Evolutionary conservation across 2,888 invertebrate genomes (phyloP), one percentile per base, ranked within the genome.

Genomic region (Apodemia mormo): DNA sequence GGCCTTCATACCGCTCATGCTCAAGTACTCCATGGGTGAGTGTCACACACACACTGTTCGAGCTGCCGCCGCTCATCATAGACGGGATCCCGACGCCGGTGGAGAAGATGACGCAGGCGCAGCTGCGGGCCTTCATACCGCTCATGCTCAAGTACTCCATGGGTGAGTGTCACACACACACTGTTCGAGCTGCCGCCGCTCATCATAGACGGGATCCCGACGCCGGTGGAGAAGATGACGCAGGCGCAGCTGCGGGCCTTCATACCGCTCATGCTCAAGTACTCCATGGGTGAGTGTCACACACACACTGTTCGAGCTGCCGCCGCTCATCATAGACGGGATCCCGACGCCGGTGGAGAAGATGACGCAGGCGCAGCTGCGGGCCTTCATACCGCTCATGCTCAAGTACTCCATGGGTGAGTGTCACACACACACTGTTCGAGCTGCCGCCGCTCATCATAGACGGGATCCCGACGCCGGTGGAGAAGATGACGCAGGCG

Each of bases 21-120:
- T 99, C 83, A 99, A 99, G 93, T 99, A 98, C 90, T 98, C 98
- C 6, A 99, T 99, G 77, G 98, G 97, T 82, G 80, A 89, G 88
- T 78, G 0, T 5, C 49, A 49, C 49, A 49, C 49, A 14, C 5
- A 96, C 97, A 76, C 94, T 99, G 71, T 98, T 99, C 90, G 99
- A 99, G 94, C 93, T 99, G 22, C 22, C 22, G 22, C 22, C 22
- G 22, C 22, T 22, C 22, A 22, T 22, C 22, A 22, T 22, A 22
- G 22, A 22, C 22, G 22, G 22, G 22, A 22, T 22, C 22, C 22
- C 22, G 22, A 22, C 22, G 22, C 22, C 22, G 22, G 22, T 22
- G 22, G 99, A 99, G 93, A 99, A 99, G 95, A 99, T 99, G 99
- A 99, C 99, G 58, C 98, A 99, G 94, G 99, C 99, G 69, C 99